Percentiles rank a stretch among this genome's conserved stretches.
Conservation (phyloP, 1,140 invertebrate species). For the Heliconius eleuchia region DNA sequence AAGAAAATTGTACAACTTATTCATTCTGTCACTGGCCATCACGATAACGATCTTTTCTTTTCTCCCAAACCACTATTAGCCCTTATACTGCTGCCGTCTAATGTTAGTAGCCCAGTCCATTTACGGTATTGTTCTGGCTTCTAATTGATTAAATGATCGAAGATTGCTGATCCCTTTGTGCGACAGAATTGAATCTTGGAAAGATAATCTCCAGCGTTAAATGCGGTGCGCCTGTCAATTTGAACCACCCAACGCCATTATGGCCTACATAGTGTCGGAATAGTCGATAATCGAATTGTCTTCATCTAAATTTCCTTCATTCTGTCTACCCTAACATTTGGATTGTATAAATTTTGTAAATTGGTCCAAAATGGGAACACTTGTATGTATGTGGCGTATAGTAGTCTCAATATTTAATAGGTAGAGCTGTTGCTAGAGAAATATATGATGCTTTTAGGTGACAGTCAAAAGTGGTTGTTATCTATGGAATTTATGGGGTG, state of each 20-base stretch:
- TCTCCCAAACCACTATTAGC: conserved; percentile 20
- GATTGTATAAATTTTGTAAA: conserved; percentile 9
- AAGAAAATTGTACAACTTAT: conserved; percentile 27
- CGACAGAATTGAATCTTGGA: conserved; percentile 21
- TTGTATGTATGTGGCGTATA: background rate
- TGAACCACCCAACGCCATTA: conserved; percentile 18
- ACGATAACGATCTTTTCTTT: conserved; percentile 29
- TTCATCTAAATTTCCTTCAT: background rate
- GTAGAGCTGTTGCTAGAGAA: background rate
- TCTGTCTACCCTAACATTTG: conserved; percentile 3
- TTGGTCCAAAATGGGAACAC: background rate
- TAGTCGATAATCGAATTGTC: conserved; percentile 22
- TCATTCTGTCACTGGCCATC: conserved; percentile 21
- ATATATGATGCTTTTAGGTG: conserved; percentile 4
- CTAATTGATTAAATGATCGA: conserved; percentile 42
- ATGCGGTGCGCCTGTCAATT: conserved; percentile 25
- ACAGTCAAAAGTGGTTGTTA: background rate
- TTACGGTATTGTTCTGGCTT: conserved; percentile 33
- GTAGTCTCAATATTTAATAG: conserved; percentile 10
- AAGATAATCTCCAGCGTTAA: conserved; percentile 31
- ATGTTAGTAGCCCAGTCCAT: conserved; percentile 23
- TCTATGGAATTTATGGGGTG: background rate
- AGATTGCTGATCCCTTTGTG: conserved; percentile 34
- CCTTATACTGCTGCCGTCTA: conserved; percentile 21
- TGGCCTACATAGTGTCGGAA: background rate